Evolutionary conservation across 2,797 vertebrate species (phyloP).

Genomic region (Limosa lapponica): DNA sequence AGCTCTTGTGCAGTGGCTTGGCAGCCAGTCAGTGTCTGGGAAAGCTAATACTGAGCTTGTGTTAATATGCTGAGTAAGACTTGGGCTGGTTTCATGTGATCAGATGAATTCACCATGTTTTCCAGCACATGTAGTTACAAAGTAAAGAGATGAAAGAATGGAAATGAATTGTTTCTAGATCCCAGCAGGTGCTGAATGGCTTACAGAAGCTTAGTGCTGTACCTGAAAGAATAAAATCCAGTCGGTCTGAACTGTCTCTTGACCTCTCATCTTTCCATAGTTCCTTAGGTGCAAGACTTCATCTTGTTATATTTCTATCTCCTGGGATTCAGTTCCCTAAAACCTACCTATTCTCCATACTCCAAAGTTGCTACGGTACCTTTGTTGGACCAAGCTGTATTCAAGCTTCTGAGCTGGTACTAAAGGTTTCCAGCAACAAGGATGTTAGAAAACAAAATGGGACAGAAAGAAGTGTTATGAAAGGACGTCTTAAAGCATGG

Average conservation of each 20-base stretch:
- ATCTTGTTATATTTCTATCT: background rate
- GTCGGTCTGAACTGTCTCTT: background rate
- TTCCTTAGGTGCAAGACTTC: background rate
- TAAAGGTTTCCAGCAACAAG: background rate
- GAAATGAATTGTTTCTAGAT: background rate
- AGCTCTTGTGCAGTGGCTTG: background rate
- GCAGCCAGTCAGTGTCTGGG: background rate
- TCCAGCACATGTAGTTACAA: background rate
- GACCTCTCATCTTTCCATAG: background rate
- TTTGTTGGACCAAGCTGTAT: background rate
- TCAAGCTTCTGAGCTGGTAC: background rate
- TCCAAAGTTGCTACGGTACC: background rate
- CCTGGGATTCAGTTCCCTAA: background rate
- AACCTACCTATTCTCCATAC: background rate
- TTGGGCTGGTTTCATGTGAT: background rate
- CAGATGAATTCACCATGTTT: background rate
- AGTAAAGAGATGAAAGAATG: background rate
- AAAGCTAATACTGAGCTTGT: background rate
- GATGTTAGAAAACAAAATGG: background rate
- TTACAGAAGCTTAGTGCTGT: background rate
- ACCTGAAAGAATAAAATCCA: background rate
- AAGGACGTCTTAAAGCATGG: background rate
- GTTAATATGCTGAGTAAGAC: background rate
- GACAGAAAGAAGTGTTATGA: background rate
- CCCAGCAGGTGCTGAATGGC: background rate